Base-by-base conservation (phyloP, 2,113 vertebrate genomes). In the Gallinago undulata region DNA sequence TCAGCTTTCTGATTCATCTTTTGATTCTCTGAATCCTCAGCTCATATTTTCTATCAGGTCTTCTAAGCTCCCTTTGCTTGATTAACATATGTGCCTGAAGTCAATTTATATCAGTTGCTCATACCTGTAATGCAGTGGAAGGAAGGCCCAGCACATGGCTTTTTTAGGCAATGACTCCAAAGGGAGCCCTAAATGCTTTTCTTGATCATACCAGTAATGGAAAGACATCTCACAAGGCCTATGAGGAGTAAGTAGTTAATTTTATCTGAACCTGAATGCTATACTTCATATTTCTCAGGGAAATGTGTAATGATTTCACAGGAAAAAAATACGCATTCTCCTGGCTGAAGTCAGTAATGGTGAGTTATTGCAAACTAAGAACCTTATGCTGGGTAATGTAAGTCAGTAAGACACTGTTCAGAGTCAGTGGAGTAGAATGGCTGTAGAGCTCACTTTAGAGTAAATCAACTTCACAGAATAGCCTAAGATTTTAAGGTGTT, bases 81-180 rank as follows among this genome's bases (percentile, higher is more conserved):
- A 19, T 79, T 47, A 72, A 17, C 0, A 0, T 31, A 27, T 7
- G 9, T 55, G 3, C 10, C 57, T 73, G 53, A 86, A 19, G n/a
- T 41, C 30, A 30, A 14, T 47, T 94, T 70, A 24, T 45, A 41
- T 77, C 2, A 2, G 70, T n/a, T 84, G 18, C 17, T 63, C 1
- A 0, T 62, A 43, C 12, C 16, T 22, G 4, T 33, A 51, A 21
- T 30, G 10, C 24, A 86, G 53, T 16, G 35, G 48, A 73, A 62
- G 19, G n/a, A 68, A 93, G 28, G 24, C 24, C 50, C 31, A 78
- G 31, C 33, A 57, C 25, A 56, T 66, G 31, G 24, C 28, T 53
- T 79, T 67, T 72, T 80, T 28, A 80, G 8, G 4, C 37, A 83
- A 28, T 41, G 31, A 62, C 22, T 90, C 17, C 41, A 74, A 86